These are phyloP conservation scores for Pachyrhynchus sulphureomaculatus DNA, from an alignment of 1,140 invertebrate species.

Conservation along the genomic window DNA sequence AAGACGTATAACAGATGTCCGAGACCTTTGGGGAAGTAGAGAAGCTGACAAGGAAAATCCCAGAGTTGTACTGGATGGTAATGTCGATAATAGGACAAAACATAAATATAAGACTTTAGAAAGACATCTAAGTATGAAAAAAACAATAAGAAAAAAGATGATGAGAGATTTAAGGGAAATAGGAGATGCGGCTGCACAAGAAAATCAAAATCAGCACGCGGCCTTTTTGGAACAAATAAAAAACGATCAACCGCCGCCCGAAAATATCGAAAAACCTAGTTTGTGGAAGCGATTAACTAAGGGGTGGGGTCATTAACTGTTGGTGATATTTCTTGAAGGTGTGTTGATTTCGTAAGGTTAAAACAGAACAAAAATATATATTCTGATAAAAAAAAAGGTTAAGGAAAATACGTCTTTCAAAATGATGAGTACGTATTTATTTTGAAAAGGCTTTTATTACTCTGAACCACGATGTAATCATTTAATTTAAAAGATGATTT, in stretches of 20 bases:
- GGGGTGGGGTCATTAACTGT: slow-evolving; percentile 45
- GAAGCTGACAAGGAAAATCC: slow-evolving; percentile 47
- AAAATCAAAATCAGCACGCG: slow-evolving; percentile 35
- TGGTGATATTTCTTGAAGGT: not conserved
- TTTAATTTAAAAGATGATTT: too few species aligned
- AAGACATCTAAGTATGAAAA: slow-evolving; percentile 82
- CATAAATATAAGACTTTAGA: slow-evolving; percentile 68
- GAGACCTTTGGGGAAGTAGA: slow-evolving; percentile 44
- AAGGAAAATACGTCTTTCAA: too few species aligned
- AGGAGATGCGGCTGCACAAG: slow-evolving; percentile 42
- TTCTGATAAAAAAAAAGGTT: too few species aligned
- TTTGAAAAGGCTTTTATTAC: too few species aligned
- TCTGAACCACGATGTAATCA: too few species aligned
- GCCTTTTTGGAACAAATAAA: slow-evolving; percentile 51
- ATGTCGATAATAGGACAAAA: slow-evolving; percentile 42
- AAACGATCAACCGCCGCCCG: slow-evolving; percentile 49
- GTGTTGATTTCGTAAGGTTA: slow-evolving; percentile 15
- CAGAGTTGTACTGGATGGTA: slow-evolving; percentile 27
- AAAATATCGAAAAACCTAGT: slow-evolving; percentile 51
- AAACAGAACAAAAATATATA: too few species aligned
- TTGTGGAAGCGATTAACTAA: slow-evolving; percentile 51
- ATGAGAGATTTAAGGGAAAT: slow-evolving; percentile 70
- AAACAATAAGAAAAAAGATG: slow-evolving; percentile 82
- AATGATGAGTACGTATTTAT: too few species aligned
- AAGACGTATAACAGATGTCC: slow-evolving; percentile 48